A percentile compares a stretch with the other conserved stretches of the same genome.
phyloP scores from a whole-genome alignment of 2,888 invertebrate genomes.

The Lypha dubia region DNA sequence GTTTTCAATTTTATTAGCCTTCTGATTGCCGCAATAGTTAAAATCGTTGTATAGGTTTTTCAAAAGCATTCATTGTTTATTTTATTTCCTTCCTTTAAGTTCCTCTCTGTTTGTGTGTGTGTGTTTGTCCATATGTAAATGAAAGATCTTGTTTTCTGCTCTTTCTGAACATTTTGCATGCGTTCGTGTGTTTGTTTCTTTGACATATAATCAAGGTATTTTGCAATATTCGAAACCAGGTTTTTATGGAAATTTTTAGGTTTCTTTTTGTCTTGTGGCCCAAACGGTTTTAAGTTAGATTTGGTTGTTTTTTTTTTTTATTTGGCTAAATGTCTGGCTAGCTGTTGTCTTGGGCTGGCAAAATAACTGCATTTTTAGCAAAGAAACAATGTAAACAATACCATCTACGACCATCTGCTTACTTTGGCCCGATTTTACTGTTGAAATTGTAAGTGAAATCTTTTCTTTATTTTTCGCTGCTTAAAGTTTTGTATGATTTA shows the following conservation, averaged over 20 bases:
- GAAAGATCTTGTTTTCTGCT: conserved; percentile 19
- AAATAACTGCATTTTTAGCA: conserved; percentile 55
- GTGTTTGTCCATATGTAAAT: not conserved
- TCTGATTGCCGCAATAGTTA: conserved; percentile 14
- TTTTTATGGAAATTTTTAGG: conserved; percentile 31
- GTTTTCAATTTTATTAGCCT: conserved; percentile 28
- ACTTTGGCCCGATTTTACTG: conserved; percentile 54
- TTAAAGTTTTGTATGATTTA: conserved; percentile 37
- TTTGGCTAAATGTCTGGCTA: conserved; percentile 39
- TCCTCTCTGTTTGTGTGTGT: conserved; percentile 8
- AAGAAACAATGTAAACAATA: conserved; percentile 36
- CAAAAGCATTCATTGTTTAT: conserved; percentile 22
- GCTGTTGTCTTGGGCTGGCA: conserved; percentile 19
- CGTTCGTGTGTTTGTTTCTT: not conserved
- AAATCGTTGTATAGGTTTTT: conserved; percentile 20
- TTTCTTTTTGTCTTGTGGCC: conserved; percentile 48
- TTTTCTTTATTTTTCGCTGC: conserved; percentile 27
- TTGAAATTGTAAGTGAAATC: conserved; percentile 65
- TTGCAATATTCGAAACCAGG: conserved; percentile 65
- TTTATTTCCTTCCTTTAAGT: conserved; percentile 56
- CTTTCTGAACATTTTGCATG: conserved; percentile 15
- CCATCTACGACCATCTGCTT: conserved; percentile 66
- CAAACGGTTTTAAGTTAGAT: conserved; percentile 22
- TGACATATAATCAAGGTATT: conserved; percentile 62
- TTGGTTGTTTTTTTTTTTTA: conserved; percentile 1